Conservation (phyloP, 2,888 invertebrate genomes). For the Aphrophora alni region DNA sequence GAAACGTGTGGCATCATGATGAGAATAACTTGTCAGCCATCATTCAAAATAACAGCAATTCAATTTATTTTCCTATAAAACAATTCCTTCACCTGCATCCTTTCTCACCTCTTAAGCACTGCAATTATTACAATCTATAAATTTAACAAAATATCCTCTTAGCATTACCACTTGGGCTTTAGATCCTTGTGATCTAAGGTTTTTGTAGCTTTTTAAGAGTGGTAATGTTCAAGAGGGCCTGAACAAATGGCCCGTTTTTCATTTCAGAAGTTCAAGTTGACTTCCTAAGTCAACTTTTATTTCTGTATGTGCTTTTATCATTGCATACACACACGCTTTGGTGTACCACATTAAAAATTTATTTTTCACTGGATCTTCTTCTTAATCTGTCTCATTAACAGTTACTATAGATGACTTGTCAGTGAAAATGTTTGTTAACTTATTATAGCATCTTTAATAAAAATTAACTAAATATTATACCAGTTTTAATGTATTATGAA, state of each 20-base stretch:
- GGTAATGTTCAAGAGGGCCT: slow-evolving; percentile 22
- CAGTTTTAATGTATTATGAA: too few species aligned
- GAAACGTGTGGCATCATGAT: too few species aligned
- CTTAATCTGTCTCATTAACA: background rate
- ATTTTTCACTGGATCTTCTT: background rate
- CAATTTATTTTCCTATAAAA: too few species aligned
- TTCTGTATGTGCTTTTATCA: slow-evolving; percentile 36
- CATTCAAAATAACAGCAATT: too few species aligned
- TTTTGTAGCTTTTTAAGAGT: background rate
- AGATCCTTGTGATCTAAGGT: background rate
- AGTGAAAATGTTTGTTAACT: too few species aligned
- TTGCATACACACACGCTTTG: slow-evolving; percentile 26
- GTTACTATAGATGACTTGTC: too few species aligned
- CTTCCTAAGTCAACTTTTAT: background rate
- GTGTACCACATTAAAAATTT: background rate
- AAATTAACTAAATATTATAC: too few species aligned
- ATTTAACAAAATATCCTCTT: background rate
- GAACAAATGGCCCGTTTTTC: slow-evolving; percentile 34
- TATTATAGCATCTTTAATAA: too few species aligned
- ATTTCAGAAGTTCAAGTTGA: slow-evolving; percentile 11
- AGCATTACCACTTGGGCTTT: background rate
- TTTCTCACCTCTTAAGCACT: background rate
- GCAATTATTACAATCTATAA: background rate
- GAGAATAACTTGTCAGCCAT: too few species aligned
- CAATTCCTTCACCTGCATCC: background rate